Percentiles rank a stretch among this genome's conserved stretches.
Evolutionary conservation across 1,140 invertebrate species (phyloP).

Genomic region (Solen grandis): DNA sequence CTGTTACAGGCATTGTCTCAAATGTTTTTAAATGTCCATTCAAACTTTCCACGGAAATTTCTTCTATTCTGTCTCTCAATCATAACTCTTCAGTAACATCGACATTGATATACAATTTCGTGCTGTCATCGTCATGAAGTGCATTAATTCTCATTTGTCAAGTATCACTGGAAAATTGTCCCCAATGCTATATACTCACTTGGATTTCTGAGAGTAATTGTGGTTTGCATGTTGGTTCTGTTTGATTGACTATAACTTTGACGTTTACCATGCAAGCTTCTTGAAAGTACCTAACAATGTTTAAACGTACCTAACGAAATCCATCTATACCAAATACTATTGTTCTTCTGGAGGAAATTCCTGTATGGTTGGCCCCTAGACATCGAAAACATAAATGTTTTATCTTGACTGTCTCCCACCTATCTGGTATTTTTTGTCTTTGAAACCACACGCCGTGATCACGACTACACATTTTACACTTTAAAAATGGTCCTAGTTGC

Average conservation of each 20-base stretch:
- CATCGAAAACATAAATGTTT: constrained; percentile 12
- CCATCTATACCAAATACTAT: constrained; percentile 19
- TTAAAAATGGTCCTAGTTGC: no score
- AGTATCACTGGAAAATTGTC: not conserved
- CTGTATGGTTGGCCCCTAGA: constrained; percentile 4
- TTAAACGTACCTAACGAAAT: not conserved
- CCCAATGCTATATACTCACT: not conserved
- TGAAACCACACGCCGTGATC: no score
- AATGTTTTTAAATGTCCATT: not conserved
- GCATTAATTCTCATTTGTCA: not conserved
- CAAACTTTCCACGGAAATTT: not conserved
- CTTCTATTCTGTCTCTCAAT: not conserved
- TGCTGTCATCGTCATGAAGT: not conserved
- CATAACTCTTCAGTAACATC: not conserved
- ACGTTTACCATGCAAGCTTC: not conserved
- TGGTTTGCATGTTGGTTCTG: not conserved
- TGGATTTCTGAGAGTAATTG: not conserved
- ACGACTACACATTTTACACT: no score
- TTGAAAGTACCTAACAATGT: constrained; percentile 12
- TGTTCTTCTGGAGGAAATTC: not conserved
- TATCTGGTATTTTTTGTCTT: not conserved
- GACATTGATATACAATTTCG: not conserved
- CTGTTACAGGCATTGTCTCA: not conserved
- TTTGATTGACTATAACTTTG: no score
- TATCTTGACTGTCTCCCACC: constrained; percentile 1